Conservation (phyloP, 2,888 invertebrate genomes). For the Palloptera scutellata region DNA sequence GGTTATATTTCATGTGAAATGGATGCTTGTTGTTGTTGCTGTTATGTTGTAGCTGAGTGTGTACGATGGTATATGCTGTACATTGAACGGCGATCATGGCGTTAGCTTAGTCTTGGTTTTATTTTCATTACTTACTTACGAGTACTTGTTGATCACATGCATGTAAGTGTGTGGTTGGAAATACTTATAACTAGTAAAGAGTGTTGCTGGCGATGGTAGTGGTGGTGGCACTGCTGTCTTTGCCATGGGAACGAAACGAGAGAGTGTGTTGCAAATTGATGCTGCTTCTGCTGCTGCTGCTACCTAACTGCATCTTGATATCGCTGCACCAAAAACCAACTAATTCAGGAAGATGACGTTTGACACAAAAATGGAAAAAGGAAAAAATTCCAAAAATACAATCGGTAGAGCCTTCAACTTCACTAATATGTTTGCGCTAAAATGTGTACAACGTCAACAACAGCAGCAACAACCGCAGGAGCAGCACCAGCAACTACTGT, state of each 20-base stretch:
- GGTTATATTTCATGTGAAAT: conserved; percentile 56
- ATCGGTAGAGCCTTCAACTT: too few species aligned
- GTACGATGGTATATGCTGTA: conserved; percentile 21
- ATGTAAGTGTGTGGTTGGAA: background rate
- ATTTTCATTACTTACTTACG: too few species aligned
- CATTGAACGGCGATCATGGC: conserved; percentile 41
- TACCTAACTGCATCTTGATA: too few species aligned
- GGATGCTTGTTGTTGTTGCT: conserved; percentile 1
- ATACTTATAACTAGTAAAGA: conserved; percentile 2
- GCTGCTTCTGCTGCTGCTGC: background rate
- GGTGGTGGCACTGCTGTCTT: conserved; percentile 7
- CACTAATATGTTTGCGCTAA: too few species aligned
- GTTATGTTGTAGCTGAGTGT: background rate
- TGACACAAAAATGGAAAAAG: conserved; percentile 43
- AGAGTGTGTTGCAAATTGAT: too few species aligned
- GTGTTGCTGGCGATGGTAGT: conserved; percentile 3
- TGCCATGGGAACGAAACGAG: conserved; percentile 2
- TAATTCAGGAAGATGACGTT: conserved; percentile 46
- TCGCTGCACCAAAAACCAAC: background rate
- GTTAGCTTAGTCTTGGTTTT: conserved; percentile 9
- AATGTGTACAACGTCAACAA: too few species aligned
- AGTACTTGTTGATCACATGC: background rate
- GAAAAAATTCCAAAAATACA: too few species aligned
- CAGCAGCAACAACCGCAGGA: too few species aligned
- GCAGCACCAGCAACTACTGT: too few species aligned